phyloP scores from a whole-genome alignment of 2,888 invertebrate genomes.

The Calliopum simillimum region DNA sequence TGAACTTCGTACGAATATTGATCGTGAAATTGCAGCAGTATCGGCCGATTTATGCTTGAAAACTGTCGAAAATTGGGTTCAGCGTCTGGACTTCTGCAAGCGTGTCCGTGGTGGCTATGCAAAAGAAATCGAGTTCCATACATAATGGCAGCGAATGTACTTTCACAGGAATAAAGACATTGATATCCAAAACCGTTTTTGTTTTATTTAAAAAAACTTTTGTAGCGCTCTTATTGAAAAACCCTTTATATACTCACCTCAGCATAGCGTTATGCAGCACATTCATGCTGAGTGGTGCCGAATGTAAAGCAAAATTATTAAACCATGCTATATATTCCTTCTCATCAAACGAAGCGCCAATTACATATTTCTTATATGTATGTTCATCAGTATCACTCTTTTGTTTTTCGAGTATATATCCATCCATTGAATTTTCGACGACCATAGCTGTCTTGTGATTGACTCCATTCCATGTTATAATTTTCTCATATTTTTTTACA shows the following conservation, averaged over 20 bases:
- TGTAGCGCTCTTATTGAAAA: too few species aligned
- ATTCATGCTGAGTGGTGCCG: slow-evolving; percentile 50
- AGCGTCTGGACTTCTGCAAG: too few species aligned
- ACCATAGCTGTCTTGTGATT: neutral
- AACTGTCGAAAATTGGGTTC: too few species aligned
- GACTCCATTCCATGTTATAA: neutral
- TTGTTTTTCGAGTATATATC: slow-evolving; percentile 3
- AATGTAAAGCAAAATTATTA: slow-evolving; percentile 51
- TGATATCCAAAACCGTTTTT: too few species aligned
- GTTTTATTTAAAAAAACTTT: too few species aligned
- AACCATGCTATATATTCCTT: slow-evolving; percentile 49
- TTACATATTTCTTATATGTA: slow-evolving; percentile 34
- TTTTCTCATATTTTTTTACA: neutral
- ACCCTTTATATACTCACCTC: neutral
- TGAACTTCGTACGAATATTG: too few species aligned
- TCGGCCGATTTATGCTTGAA: too few species aligned
- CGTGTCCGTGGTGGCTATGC: too few species aligned
- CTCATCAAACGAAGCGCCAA: slow-evolving; percentile 47
- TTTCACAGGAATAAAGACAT: too few species aligned
- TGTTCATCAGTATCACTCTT: neutral
- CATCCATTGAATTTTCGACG: neutral
- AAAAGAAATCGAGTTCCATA: too few species aligned
- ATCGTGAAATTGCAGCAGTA: too few species aligned
- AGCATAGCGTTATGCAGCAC: slow-evolving; percentile 52
- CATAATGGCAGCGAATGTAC: too few species aligned